Base-by-base conservation (phyloP, 2,797 vertebrate species). In the Falco berigora region DNA sequence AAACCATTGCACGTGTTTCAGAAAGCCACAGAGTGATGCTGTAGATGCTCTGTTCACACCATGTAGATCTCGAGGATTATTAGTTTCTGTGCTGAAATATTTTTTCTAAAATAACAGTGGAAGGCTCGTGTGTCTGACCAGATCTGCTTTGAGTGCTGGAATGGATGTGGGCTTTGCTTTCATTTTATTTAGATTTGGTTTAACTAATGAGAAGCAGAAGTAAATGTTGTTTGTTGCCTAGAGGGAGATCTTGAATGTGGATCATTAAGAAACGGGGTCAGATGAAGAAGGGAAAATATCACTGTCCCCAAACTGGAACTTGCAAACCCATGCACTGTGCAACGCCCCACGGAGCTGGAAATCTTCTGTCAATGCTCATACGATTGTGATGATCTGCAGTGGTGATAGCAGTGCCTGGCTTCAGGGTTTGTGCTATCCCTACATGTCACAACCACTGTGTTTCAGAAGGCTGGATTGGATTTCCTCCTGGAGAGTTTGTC, bases 181-280 rank as follows among this genome's bases (percentile, higher is more conserved):
- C 44, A 16, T 90, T 97, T 96, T 92, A 78, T 96, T 96, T 72
- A 38, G 82, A 44, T 95, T 91, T 55, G 68, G 64, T 92, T 92
- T 94, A 94, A 88, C 72, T 95, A 94, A 95, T 94, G 59, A 92
- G 91, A 92, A 92, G 94, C 82, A 76, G 68, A 88, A 92, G 90
- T 95, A 96, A 94, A 94, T 96, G 96, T 86, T 96, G 81, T 86
- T 91, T 85, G 53, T 89, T 95, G 95, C 96, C 96, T 88, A 71
- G 68, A 90, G 96, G 95, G 87, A 87, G 91, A 90, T 86, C 68
- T 83, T 92, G 94, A 95, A 94, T 78, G 55, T 68, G 59, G 90
- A 95, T 96, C 91, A 63, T 96, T 96, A 95, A 95, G 95, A 96
- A 97, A 94, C 18, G 76, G 82, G 96, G 94, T 97, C 96, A 96